phyloP scores from a whole-genome alignment of 2,113 vertebrate genomes.

The Aix galericulata region DNA sequence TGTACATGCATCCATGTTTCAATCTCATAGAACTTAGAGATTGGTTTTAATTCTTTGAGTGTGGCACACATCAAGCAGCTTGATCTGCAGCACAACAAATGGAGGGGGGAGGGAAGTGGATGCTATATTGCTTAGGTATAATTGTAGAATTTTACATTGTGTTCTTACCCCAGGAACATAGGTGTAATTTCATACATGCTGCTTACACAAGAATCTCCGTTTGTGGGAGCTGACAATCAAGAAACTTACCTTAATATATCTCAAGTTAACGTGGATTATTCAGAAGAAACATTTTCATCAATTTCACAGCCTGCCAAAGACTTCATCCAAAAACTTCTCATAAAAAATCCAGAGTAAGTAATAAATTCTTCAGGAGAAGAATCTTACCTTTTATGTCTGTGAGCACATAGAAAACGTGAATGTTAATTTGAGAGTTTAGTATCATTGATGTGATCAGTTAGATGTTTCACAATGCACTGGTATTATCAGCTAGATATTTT shows the following conservation, averaged over 20 bases:
- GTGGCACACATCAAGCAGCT: background rate
- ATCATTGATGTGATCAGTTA: background rate
- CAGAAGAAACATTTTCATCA: slow-evolving; percentile 85
- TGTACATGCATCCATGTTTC: background rate
- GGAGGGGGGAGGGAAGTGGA: too few species aligned
- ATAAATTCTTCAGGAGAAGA: background rate
- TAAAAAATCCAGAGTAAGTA: slow-evolving; percentile 94
- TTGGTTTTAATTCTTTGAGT: background rate
- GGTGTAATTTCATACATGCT: slow-evolving; percentile 96
- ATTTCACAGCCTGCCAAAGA: slow-evolving; percentile 91
- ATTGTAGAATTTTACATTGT: background rate
- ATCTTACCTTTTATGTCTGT: background rate
- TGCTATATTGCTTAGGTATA: background rate
- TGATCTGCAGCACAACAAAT: background rate
- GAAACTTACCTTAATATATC: slow-evolving; percentile 98
- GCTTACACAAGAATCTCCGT: slow-evolving; percentile 93
- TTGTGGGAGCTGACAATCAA: slow-evolving; percentile 91
- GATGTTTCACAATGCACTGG: background rate
- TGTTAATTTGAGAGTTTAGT: background rate
- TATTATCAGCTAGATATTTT: background rate
- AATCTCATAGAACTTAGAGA: background rate
- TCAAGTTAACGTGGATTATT: slow-evolving; percentile 95
- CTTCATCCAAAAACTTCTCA: slow-evolving; percentile 92
- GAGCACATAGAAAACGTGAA: background rate
- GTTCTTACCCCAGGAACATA: slow-evolving; percentile 84